Base-by-base conservation (phyloP, 1,140 invertebrate genomes). In the Watersipora subatra region DNA sequence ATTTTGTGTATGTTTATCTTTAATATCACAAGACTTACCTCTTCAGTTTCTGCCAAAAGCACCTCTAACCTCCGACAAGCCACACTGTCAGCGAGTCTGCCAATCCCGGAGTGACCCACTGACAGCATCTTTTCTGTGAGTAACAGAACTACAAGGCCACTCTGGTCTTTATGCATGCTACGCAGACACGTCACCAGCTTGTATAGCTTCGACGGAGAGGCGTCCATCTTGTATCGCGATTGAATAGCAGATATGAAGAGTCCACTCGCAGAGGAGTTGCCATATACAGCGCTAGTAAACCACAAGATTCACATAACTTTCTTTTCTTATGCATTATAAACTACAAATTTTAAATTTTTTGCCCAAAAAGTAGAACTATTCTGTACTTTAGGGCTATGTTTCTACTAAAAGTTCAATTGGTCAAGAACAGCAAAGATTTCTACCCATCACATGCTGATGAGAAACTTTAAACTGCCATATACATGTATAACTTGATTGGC, bases 161-260 rank as follows among this genome's bases (percentile, higher is more conserved):
- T 87, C 71, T 88, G 86, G 2, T 80, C 82, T 3, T 83, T 78
- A 74, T 89, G 87, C 2, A 85, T 83, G n/a, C 84, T 84, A 74
- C 88, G 86, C 24, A 88, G 74, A 67, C 84, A 86, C 56, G 82
- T 76, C 61, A 88, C 68, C 1, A 86, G 74, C 66, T 83, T 81
- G 66, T 84, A 82, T 0, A 84, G 76, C 63, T 85, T 81, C 62
- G 78, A 81, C 0, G 85, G 83, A 75, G 82, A 57, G 2, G 71
- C 67, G 2, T 83, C 70, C 66, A 81, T 75, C 78, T 84, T 30
- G 84, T 85, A 69, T 80, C 84, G 70, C 2, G 82, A 74, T 72
- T 80, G 77, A 22, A 90, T 83, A 12, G 87, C 86, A 70, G 89
- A 86, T 34, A 91, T 80, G 70, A 91, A 82, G 22, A 89, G 71